phyloP scores from a whole-genome alignment of 1,140 invertebrate genomes.

The Chironomus tepperi region DNA sequence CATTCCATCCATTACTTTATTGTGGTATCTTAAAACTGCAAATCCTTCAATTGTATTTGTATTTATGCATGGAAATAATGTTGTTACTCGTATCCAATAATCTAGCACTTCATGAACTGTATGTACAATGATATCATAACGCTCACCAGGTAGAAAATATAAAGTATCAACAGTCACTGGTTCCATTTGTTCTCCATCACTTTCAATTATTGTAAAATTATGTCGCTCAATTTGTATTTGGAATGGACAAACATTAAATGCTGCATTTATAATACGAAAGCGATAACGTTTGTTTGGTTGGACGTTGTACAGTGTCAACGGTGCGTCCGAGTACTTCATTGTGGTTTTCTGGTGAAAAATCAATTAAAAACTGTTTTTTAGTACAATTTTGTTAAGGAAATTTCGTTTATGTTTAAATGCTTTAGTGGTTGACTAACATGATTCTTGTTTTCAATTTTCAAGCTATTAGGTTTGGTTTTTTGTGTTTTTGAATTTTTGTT shows the following conservation, averaged over 20 bases:
- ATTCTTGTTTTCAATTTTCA: too few species aligned
- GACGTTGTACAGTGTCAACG: slow-evolving; percentile 31
- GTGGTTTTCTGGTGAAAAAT: neutral
- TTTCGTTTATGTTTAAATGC: too few species aligned
- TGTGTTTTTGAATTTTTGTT: too few species aligned
- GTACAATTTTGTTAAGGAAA: neutral
- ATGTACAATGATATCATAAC: slow-evolving; percentile 50
- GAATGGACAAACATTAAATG: slow-evolving; percentile 45
- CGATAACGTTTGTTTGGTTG: slow-evolving; percentile 43
- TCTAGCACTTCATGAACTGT: slow-evolving; percentile 43
- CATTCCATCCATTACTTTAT: neutral
- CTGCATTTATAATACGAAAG: slow-evolving; percentile 49
- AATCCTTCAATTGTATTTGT: slow-evolving; percentile 26
- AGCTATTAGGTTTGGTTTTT: too few species aligned
- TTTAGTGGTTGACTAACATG: too few species aligned
- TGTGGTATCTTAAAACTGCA: slow-evolving; percentile 26
- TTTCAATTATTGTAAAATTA: slow-evolving; percentile 43
- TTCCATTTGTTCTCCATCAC: slow-evolving; percentile 44
- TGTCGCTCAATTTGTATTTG: slow-evolving; percentile 47
- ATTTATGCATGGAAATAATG: slow-evolving; percentile 42
- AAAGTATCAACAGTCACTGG: slow-evolving; percentile 34
- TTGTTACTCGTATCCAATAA: slow-evolving; percentile 48
- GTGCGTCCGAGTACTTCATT: slow-evolving; percentile 26
- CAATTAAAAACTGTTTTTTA: neutral
- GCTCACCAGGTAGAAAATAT: slow-evolving; percentile 46